Base-by-base conservation (phyloP, 2,797 vertebrate species). In the Eupleurogrammus muticus region DNA sequence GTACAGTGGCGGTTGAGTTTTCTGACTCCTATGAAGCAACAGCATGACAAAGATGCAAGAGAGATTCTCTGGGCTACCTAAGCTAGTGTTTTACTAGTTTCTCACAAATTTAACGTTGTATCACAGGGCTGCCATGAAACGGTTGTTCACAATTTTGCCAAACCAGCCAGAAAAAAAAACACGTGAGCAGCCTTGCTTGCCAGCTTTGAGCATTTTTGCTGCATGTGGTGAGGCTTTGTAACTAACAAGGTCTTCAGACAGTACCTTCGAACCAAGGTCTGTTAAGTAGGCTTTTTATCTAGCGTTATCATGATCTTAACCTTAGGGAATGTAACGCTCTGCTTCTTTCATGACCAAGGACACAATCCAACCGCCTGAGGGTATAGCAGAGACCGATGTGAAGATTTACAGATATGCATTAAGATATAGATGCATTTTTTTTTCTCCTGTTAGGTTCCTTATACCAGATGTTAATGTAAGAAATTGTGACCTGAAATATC, bases 401-500 rank as follows among this genome's bases (percentile, higher is more conserved):
- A 62, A 47, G 21, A 59, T 66, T 62, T 63, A 73, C 63, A 68
- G 36, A 50, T 71, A 2, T 76, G 19, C 20, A 20, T 56, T 54
- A 4, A 77, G 59, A 65, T 70, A 9, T 24, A 21, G 60, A 48
- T 73, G n/a, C 52, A 46, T 47, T 0, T 24, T 14, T 52, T 52
- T 62, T 38, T 62, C 60, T 40, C 38, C 60, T 42, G 17, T 67
- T 59, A 40, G 14, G 64, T 54, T 24, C 50, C 55, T 75, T 38
- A 46, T 67, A 66, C 47, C 9, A 50, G 38, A 64, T 51, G 70
- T 81, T 73, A 83, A 88, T 79, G 72, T 82, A 64, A 77, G 72
- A 78, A 81, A 82, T 67, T 49, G 49, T 81, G 63, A 73, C 47
- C 62, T 86, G n/a, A 77, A 56, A 63, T 87, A 72, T 77, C 87